Base-by-base conservation (phyloP, 2,113 vertebrate species). In the Argyrosomus japonicus region DNA sequence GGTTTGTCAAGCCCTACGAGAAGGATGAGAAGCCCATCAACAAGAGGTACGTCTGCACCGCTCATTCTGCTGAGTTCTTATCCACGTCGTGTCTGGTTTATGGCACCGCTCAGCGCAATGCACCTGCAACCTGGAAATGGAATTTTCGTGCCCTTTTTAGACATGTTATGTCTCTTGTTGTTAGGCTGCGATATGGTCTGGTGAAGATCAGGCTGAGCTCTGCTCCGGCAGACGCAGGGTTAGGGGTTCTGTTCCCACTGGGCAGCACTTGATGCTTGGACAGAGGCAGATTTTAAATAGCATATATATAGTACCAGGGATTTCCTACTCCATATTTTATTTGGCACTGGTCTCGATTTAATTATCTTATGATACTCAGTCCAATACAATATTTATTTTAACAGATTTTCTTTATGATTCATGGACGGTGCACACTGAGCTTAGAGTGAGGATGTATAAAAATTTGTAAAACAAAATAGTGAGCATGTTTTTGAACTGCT, bases 1-100 rank as follows among this genome's bases (percentile, higher is more conserved):
- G 97, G 97, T 99, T 99, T 86, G 97, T 99, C 85, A 99, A 98
- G 89, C 97, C 97, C 7, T 98, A 98, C 23, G 97, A 97, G 93
- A 98, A 98, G 75, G 97, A 98, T 85, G 97, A 98, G 92, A 98
- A 98, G 92, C 97, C 97, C 60, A 96, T 97, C 79, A 89, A 89
- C 75, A 89, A 89, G 77, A 93, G 92, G 92, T 92, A 79, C n/a
- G 84, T 25, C 65, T 64, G 56, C 56, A 40, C 36, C 18, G 0
- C 50, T 75, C 3, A 54, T 45, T 75, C 43, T 11, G 36, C 56
- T 27, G 5, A 56, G 3, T 60, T 72, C 40, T 47, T 56, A 27
- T 76, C 57, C 29, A n/a, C 1, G 3, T 47, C 56, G 18, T 21
- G 23, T 53, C n/a, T 80, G 3, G 18, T 56, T 48, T 50, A 2